Evolutionary conservation across 2,888 invertebrate species (phyloP), one percentile per base, ranked within the genome.

Genomic region (Patella pellucida): DNA sequence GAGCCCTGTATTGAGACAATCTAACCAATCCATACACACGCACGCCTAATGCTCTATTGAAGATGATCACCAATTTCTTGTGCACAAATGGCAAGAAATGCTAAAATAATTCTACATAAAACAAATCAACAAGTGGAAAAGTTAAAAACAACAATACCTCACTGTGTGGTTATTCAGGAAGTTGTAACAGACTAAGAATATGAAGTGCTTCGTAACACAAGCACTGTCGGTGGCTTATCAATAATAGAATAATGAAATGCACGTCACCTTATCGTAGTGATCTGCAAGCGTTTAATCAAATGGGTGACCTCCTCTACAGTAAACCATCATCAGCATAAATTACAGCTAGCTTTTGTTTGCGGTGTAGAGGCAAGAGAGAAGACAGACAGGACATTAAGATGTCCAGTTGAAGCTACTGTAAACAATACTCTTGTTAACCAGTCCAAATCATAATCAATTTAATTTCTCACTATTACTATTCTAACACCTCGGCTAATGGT

Each of bases 311-410:
- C 52, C 50, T 23, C 41, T 52, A 23, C 68, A 56, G 41, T 52
- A 54, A 70, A 50, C 73, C 41, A 71, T 78, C 73, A 78, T 75
- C 75, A 68, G 78, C 74, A 78, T 78, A 78, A 73, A 78, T 78
- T 75, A 73, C 62, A 56, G 72, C 56, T 54, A 31, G 69, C 62
- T 62, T 68, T 73, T 76, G 76, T 74, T 68, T 67, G 71, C 41
- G 16, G 23, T 52, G 76, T 69, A 54, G 41, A 69, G 69, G 27
- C 52, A 11, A 41, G 69, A 56, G 69, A 31, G 16, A 41, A 23
- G 69, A 31, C 52, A 50, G 62, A 27, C 62, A 54, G 62, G 62
- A 62, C 62, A 62, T 62, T 62, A 62, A 62, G n/a, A 62, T 62
- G 62, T n/a, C 62, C 62, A 62, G n/a, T 62, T 62, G 62, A 19